Conservation (phyloP, 1,140 invertebrate genomes). For the Drosophila neocordata region DNA sequence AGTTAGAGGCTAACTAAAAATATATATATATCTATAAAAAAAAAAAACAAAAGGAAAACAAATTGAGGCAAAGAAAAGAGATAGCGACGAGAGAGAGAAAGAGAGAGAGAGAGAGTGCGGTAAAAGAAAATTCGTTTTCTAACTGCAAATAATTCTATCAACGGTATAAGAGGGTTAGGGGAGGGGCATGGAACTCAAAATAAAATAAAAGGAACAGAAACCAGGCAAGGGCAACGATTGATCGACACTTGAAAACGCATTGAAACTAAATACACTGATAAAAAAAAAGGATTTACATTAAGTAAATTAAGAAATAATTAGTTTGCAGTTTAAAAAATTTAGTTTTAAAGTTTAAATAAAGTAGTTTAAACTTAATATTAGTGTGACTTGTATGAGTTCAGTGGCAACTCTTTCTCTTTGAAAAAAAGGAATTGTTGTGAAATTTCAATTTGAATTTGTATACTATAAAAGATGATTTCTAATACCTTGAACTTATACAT, state of each 20-base stretch:
- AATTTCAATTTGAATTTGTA: no score
- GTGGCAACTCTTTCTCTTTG: no score
- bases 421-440: no score
- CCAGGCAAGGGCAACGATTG: conserved; percentile 72
- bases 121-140: conserved; percentile 22
- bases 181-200: no score
- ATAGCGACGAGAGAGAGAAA: background rate
- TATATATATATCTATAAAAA: conserved; percentile 24
- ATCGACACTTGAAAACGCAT: conserved; percentile 69
- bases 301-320: no score
- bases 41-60: background rate
- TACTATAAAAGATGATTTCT: no score
- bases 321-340: no score
- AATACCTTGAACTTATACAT: no score
- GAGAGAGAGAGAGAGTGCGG: background rate
- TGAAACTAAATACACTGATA: conserved; percentile 25
- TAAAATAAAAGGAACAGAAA: conserved; percentile 45
- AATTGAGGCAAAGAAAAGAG: background rate
- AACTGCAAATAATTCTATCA: conserved; percentile 81
- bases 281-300: no score
- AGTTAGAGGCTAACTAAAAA: conserved; percentile 49
- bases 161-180: conserved; percentile 27
- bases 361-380: no score
- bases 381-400: no score
- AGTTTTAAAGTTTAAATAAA: no score